Conservation (phyloP, 2,888 invertebrate genomes). For the Nomada goodeniana region DNA sequence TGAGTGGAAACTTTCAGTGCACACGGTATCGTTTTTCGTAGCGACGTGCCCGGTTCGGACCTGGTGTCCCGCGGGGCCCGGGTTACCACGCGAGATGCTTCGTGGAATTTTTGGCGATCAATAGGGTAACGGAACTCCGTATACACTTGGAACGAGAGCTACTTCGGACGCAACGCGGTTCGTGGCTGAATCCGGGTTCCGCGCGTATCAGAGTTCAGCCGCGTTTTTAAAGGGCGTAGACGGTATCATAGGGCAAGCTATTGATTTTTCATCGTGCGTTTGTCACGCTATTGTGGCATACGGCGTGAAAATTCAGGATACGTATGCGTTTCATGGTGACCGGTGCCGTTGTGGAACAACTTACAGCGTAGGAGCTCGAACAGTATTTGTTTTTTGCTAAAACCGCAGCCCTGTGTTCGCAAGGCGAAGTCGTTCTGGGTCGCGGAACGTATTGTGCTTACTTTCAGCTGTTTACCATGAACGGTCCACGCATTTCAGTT, state of each 20-base stretch:
- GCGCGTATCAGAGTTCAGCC: not conserved
- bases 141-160: not conserved
- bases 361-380: not conserved
- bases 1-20: slow-evolving; percentile 56
- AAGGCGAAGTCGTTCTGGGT: not conserved
- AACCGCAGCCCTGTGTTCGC: not conserved
- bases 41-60: slow-evolving; percentile 23
- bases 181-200: not conserved
- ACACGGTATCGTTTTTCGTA: slow-evolving; percentile 39
- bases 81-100: not conserved
- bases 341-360: not conserved
- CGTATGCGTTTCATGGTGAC: no score
- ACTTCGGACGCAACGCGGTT: not conserved
- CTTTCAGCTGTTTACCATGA: slow-evolving; percentile 16
- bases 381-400: not conserved
- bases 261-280: no score
- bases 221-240: not conserved
- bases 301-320: no score
- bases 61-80: slow-evolving; percentile 31
- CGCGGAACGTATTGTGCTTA: not conserved
- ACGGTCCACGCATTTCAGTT: not conserved
- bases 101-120: slow-evolving; percentile 22
- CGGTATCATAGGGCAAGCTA: no score
- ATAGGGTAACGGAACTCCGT: not conserved
- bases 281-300: no score